Conservation (phyloP, 2,888 invertebrate genomes). For the Furcula furcula region DNA sequence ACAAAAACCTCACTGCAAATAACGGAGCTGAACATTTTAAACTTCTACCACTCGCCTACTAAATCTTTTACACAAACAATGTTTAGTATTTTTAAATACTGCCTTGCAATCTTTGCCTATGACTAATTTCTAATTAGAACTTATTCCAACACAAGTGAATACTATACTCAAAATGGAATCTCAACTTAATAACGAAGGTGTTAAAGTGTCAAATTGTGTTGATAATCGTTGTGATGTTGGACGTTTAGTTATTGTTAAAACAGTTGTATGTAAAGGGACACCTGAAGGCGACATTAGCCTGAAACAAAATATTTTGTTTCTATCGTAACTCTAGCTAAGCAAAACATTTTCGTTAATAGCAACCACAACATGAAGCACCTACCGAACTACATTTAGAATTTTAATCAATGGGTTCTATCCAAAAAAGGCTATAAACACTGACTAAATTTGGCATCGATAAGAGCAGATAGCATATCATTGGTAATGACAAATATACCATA, state of each 20-base stretch:
- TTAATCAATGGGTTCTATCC: too few species aligned
- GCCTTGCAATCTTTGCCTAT: conserved; percentile 48
- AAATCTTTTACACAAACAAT: conserved; percentile 45
- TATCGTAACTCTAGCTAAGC: conserved; percentile 34
- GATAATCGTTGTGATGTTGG: conserved; percentile 4
- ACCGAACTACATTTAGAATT: too few species aligned
- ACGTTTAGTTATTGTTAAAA: conserved; percentile 12
- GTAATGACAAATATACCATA: too few species aligned
- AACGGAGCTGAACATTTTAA: conserved; percentile 8
- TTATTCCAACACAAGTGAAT: conserved; percentile 16
- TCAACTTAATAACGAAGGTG: conserved; percentile 6
- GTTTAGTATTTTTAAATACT: conserved; percentile 54
- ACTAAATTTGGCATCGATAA: too few species aligned
- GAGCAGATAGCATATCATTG: too few species aligned
- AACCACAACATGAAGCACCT: conserved; percentile 10
- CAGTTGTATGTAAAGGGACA: conserved; percentile 34
- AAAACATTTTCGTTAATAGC: conserved; percentile 36
- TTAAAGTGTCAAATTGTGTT: conserved; percentile 14
- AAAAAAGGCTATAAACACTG: too few species aligned
- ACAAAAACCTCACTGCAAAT: conserved; percentile 15
- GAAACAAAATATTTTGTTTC: conserved; percentile 49
- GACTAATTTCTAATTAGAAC: conserved; percentile 43
- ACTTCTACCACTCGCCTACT: conserved; percentile 26
- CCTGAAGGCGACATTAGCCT: conserved; percentile 37
- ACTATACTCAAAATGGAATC: conserved; percentile 6